Evolutionary conservation across 1,140 invertebrate species (phyloP).

Genomic region (Contarinia nasturtii): DNA sequence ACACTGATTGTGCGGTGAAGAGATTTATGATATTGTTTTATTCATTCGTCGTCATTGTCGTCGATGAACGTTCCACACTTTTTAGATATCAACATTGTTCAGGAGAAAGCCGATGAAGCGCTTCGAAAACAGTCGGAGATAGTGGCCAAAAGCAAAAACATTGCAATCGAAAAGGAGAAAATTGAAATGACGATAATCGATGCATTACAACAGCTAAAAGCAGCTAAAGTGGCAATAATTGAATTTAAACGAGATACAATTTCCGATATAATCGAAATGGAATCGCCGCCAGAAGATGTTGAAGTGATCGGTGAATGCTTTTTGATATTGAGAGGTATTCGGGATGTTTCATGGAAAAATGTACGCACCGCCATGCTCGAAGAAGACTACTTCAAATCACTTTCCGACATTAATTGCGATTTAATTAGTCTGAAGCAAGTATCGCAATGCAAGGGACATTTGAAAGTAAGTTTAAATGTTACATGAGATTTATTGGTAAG

Average conservation of each 20-base stretch:
- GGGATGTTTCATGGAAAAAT: slow-evolving; percentile 75
- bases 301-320: slow-evolving; percentile 76
- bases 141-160: slow-evolving; percentile 54
- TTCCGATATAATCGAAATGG: slow-evolving; percentile 70
- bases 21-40: no score
- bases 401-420: slow-evolving; percentile 75
- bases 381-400: slow-evolving; percentile 53
- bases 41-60: no score
- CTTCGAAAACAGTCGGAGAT: slow-evolving; percentile 60
- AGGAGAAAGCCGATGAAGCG: slow-evolving; percentile 55
- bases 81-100: slow-evolving; percentile 41
- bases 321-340: slow-evolving; percentile 57
- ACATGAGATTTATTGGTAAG: not conserved
- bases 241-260: slow-evolving; percentile 77
- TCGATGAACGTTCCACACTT: not conserved
- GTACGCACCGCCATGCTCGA: slow-evolving; percentile 82
- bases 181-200: slow-evolving; percentile 57
- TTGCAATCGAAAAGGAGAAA: slow-evolving; percentile 58
- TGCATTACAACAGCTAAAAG: slow-evolving; percentile 62
- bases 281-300: slow-evolving; percentile 73
- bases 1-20: not conserved
- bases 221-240: slow-evolving; percentile 53
- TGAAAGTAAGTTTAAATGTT: slow-evolving; percentile 29
- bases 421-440: slow-evolving; percentile 54
- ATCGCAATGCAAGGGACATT: slow-evolving; percentile 42